Conservation (phyloP, 2,888 invertebrate species). For the Itoplectis maculator region DNA sequence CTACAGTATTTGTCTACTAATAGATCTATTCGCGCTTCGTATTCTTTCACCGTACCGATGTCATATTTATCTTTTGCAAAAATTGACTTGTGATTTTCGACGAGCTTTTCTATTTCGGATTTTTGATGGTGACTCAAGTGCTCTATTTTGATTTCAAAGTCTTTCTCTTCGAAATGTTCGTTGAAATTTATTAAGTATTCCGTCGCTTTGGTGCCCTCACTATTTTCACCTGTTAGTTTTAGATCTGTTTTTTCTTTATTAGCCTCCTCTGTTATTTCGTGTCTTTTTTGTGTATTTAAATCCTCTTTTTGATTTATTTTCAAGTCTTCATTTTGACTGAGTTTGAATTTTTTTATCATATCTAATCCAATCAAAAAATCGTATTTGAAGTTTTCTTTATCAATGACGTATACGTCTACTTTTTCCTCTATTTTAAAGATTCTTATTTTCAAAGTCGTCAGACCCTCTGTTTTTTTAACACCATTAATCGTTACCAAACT, state of each 20-base stretch:
- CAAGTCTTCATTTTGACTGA: slow-evolving; percentile 69
- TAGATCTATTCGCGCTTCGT: slow-evolving; percentile 64
- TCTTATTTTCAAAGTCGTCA: slow-evolving; percentile 67
- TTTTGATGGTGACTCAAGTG: slow-evolving; percentile 55
- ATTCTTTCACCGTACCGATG: slow-evolving; percentile 57
- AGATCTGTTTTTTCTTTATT: not conserved
- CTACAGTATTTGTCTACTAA: slow-evolving; percentile 51
- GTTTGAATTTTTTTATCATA: slow-evolving; percentile 71
- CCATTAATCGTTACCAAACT: slow-evolving; percentile 72
- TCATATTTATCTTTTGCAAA: slow-evolving; percentile 64
- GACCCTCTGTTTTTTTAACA: slow-evolving; percentile 65
- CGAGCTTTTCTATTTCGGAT: slow-evolving; percentile 50
- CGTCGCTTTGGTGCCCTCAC: not conserved
- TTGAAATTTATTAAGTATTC: slow-evolving; percentile 35
- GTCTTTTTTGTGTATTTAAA: no score
- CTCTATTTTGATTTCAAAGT: slow-evolving; percentile 53
- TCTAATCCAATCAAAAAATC: slow-evolving; percentile 73
- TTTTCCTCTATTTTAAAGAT: slow-evolving; percentile 67
- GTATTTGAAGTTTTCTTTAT: slow-evolving; percentile 72
- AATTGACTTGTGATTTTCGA: slow-evolving; percentile 56
- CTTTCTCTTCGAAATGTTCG: slow-evolving; percentile 26
- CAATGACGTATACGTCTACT: slow-evolving; percentile 64
- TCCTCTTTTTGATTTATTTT: slow-evolving; percentile 24
- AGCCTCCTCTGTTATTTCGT: not conserved
- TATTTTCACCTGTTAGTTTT: not conserved